phyloP scores from a whole-genome alignment of 1,140 invertebrate genomes.

The Drosophila nikananu region DNA sequence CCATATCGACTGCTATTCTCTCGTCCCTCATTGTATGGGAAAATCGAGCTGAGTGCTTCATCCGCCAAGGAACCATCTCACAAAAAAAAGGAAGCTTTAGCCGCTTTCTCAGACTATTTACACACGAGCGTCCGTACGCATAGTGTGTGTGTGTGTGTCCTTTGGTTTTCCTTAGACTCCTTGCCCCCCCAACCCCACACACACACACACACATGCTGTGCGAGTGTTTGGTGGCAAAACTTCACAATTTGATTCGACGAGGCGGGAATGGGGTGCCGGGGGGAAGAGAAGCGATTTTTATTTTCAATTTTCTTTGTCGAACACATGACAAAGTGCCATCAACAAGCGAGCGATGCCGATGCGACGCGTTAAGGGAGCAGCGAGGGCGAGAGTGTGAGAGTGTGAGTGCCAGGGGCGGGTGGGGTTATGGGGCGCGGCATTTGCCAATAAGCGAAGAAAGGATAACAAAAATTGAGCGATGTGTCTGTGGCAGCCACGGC shows the following conservation, averaged over 20 bases:
- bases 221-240: conserved; percentile 47
- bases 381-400: conserved; percentile 5
- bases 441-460: conserved; percentile 61
- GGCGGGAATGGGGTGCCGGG: conserved; percentile 27
- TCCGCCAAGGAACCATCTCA: conserved; percentile 12
- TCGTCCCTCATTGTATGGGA: conserved; percentile 19
- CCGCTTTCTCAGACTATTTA: conserved; percentile 50
- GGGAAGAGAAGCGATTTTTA: conserved; percentile 63
- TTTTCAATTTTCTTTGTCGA: conserved; percentile 80
- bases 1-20: conserved; percentile 5
- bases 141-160: conserved; percentile 19
- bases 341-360: conserved; percentile 60
- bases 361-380: conserved; percentile 34
- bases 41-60: conserved; percentile 40
- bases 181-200: too few species aligned
- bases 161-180: conserved; percentile 26
- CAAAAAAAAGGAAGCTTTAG: conserved; percentile 44
- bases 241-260: conserved; percentile 70
- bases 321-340: conserved; percentile 81
- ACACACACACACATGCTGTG: neutral
- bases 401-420: neutral
- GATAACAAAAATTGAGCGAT: conserved; percentile 65
- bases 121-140: conserved; percentile 17
- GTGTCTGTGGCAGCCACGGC: conserved; percentile 40
- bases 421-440: conserved; percentile 48